Conservation (phyloP, 2,888 invertebrate genomes). For the Argyra leucocephala region DNA sequence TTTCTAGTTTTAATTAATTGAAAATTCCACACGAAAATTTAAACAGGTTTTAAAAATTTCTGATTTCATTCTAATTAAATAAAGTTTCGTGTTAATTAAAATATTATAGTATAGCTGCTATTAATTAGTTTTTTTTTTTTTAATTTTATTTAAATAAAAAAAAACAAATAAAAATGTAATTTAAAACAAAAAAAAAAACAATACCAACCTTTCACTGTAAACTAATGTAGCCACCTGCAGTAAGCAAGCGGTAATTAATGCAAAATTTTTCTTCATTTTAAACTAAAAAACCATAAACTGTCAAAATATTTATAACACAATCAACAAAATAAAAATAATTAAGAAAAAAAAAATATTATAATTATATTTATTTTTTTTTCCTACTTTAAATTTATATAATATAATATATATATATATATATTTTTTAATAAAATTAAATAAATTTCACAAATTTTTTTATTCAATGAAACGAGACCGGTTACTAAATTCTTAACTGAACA, state of each 20-base stretch:
- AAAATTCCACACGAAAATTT: too few relatives aligned
- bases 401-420: background rate
- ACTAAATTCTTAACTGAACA: background rate
- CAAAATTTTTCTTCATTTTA: constrained; percentile 2
- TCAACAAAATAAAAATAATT: background rate
- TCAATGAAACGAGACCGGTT: background rate
- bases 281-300: background rate
- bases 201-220: background rate
- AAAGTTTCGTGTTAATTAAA: too few relatives aligned
- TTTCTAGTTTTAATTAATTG: too few relatives aligned
- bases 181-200: too few relatives aligned
- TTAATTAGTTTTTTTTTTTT: too few relatives aligned
- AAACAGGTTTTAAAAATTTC: too few relatives aligned
- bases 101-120: too few relatives aligned
- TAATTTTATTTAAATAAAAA: too few relatives aligned
- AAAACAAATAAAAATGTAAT: too few relatives aligned
- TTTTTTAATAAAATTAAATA: background rate
- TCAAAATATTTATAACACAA: background rate
- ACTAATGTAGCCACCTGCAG: background rate
- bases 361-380: too few relatives aligned
- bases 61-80: too few relatives aligned
- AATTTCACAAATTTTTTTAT: background rate
- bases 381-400: background rate
- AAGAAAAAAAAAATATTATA: background rate
- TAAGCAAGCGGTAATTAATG: constrained; percentile 4